Percentiles rank a stretch among this genome's conserved stretches.
phyloP scores from a whole-genome alignment of 2,113 vertebrate genomes.

The Aythya baeri region DNA sequence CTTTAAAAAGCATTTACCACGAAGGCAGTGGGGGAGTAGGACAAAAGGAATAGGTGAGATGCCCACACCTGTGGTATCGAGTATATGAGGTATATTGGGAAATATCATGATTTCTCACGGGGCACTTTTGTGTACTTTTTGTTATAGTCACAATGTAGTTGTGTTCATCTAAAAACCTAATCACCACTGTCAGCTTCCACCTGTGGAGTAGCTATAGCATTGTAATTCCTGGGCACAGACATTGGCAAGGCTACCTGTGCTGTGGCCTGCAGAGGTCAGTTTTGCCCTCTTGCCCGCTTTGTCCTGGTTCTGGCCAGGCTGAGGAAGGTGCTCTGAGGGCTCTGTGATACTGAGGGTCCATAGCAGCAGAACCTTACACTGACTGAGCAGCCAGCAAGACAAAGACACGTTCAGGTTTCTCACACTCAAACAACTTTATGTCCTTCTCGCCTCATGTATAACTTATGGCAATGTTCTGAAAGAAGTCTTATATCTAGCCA shows the following conservation, averaged over 20 bases:
- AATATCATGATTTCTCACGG: not conserved
- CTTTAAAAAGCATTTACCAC: not conserved
- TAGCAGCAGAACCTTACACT: not conserved
- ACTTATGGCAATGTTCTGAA: not conserved
- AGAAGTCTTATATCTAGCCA: not conserved
- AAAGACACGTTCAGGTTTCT: not conserved
- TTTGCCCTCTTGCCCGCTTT: not conserved
- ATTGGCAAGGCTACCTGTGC: not conserved
- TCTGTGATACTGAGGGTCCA: too few species aligned
- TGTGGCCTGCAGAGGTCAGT: accelerated
- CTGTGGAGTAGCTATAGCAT: not conserved
- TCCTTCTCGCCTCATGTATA: not conserved
- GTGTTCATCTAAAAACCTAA: not conserved
- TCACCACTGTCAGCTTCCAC: not conserved
- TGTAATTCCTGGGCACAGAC: too few species aligned
- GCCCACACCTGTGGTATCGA: not conserved
- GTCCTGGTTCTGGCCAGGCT: not conserved
- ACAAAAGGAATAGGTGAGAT: not conserved
- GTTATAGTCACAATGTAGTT: not conserved
- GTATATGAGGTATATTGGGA: not conserved
- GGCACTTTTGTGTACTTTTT: not conserved
- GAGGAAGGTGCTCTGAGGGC: not conserved
- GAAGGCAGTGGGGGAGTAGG: not conserved
- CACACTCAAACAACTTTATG: not conserved
- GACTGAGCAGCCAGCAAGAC: not conserved